A percentile compares a stretch with the other conserved stretches of the same genome.
Evolutionary conservation across 2,888 invertebrate species (phyloP).

Genomic region (Drosophila anceps): DNA sequence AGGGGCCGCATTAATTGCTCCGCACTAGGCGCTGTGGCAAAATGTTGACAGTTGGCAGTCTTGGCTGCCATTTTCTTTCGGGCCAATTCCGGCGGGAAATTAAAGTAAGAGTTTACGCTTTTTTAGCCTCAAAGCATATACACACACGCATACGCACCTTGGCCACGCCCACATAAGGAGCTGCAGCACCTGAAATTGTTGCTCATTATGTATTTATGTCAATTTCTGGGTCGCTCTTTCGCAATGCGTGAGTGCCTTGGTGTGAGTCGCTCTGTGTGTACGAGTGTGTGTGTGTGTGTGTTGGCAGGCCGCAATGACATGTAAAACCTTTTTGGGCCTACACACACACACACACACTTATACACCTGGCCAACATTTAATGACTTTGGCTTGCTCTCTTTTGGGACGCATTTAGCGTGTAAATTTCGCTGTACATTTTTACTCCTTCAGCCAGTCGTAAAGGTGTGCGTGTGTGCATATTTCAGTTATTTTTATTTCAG

Average conservation of each 20-base stretch:
- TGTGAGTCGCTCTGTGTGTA: slow-evolving; percentile 26
- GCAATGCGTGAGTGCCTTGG: slow-evolving; percentile 21
- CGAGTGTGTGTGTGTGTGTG: slow-evolving; percentile 34
- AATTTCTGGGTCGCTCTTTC: slow-evolving; percentile 70
- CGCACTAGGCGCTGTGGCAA: slow-evolving; percentile 66
- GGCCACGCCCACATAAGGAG: slow-evolving; percentile 45
- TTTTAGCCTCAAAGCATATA: slow-evolving; percentile 59
- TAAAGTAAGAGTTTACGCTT: slow-evolving; percentile 78
- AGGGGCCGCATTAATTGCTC: slow-evolving; percentile 68
- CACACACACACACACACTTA: slow-evolving; percentile 13
- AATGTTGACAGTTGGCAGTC: slow-evolving; percentile 65
- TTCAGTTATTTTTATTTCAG: slow-evolving; percentile 74
- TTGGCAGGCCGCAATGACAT: slow-evolving; percentile 68
- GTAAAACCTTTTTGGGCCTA: slow-evolving; percentile 78
- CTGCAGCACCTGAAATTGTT: slow-evolving; percentile 65
- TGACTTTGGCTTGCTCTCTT: slow-evolving; percentile 77
- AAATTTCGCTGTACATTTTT: slow-evolving; percentile 73
- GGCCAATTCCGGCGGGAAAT: slow-evolving; percentile 75
- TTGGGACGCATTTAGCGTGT: slow-evolving; percentile 78
- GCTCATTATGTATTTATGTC: slow-evolving; percentile 79
- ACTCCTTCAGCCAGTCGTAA: slow-evolving; percentile 74
- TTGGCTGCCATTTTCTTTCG: slow-evolving; percentile 54
- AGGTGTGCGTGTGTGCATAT: slow-evolving; percentile 67
- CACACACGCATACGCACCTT: slow-evolving; percentile 55
- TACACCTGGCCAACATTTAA: slow-evolving; percentile 75